Evolutionary conservation across 2,888 invertebrate species (phyloP), one percentile per base, ranked within the genome.

Genomic region (Bugula neritina): DNA sequence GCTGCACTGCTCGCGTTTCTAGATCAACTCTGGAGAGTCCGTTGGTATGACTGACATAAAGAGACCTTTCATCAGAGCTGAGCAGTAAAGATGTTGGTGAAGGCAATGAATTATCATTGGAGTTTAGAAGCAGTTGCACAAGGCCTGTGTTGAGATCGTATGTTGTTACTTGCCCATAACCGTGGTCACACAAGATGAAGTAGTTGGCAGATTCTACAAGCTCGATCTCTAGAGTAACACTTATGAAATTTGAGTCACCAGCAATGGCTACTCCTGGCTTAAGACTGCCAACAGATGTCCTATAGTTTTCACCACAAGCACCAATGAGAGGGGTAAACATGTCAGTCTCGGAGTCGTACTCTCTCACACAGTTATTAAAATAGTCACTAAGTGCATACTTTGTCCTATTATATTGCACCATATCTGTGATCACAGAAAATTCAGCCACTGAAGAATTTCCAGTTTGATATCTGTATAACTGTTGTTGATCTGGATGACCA

Each of bases 331-430:
- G 63, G 10, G 25, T 21, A 2, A 31, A 5, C 29, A 34, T 13
- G 31, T 63, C 63, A 13, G 63, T 63, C 17, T 63, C 63, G 27
- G 17, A 63, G 63, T 63, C 63, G 34, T 63, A 63, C 27, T 63
- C 63, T 31, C 63, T 25, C 10, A 63, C 34, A 34, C 63, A 63
- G n/a, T 63, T 63, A n/a, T 63, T 63, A n/a, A 63, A 31, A 63
- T 25, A 63, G 27, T 63, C 63, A 17, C 25, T 27, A 31, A 63
- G 29, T 21, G 63, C 63, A 5, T 25, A 17, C 27, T 63, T 63
- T 2, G 63, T 63, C 17, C 17, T 27, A n/a, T 63, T 63, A 34
- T 63, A 63, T n/a, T 63, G 63, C 2, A 63, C 63, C 3, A 63
- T 13, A n/a, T 63, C 63, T 29, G 34, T 13, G 10, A 63, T 31